Conservation (phyloP, 2,888 invertebrate species). For the Coelogynopora nodosa region DNA sequence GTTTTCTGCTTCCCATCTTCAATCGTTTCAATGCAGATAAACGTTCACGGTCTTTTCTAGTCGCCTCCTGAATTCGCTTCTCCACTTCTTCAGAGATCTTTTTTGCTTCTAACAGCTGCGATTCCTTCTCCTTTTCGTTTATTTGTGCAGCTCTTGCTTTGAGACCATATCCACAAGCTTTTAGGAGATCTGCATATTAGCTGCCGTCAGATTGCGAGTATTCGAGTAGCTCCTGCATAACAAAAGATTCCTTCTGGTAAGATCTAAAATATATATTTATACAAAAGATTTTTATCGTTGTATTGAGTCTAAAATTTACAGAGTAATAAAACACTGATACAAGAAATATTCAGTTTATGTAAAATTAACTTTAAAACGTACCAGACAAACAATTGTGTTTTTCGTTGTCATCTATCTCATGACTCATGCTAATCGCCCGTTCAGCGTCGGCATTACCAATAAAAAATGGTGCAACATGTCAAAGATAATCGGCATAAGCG, state of each 20-base stretch:
- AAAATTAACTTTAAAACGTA: too few species aligned
- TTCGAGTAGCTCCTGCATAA: constrained; percentile 13
- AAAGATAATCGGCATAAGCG: too few species aligned
- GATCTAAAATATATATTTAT: too few species aligned
- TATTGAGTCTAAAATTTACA: too few species aligned
- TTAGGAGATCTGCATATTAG: neutral
- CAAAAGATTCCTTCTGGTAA: neutral
- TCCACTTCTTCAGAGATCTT: neutral
- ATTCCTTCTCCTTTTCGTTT: neutral
- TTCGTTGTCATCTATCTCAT: too few species aligned
- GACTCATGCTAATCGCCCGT: too few species aligned
- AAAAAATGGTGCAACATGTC: too few species aligned
- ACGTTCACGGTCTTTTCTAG: neutral
- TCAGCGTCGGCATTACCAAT: too few species aligned
- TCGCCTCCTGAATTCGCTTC: neutral
- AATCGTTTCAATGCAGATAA: neutral
- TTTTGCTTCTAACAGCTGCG: neutral
- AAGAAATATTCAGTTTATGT: too few species aligned
- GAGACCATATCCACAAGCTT: neutral
- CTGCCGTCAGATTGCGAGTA: neutral
- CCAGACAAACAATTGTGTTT: too few species aligned
- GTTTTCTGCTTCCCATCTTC: neutral
- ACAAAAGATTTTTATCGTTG: too few species aligned
- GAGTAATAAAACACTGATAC: too few species aligned
- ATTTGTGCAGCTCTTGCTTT: constrained; percentile 18